Evolutionary conservation across 2,797 vertebrate genomes (phyloP).

Genomic region (Cichlasoma orientale): DNA sequence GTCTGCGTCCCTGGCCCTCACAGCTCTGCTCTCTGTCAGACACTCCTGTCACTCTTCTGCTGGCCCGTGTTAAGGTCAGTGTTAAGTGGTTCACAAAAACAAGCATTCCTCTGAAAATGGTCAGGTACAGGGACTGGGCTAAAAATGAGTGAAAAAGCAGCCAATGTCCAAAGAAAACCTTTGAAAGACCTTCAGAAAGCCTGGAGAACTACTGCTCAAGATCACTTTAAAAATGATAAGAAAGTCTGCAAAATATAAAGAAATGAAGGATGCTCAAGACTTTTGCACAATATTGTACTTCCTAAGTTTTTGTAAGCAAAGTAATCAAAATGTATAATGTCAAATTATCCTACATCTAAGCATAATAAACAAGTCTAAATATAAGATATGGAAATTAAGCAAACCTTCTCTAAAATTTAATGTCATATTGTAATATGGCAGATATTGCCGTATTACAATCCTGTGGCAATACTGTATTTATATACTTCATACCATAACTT

Average conservation of each 20-base stretch:
- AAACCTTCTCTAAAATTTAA: background rate
- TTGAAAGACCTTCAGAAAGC: too few species aligned
- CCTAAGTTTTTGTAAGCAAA: background rate
- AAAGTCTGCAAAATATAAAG: too few species aligned
- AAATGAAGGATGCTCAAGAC: too few species aligned
- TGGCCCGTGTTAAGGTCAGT: background rate
- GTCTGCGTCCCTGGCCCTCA: conserved; percentile 27
- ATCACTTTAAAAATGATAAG: too few species aligned
- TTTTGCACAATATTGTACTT: background rate
- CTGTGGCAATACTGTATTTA: background rate
- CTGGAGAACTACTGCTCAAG: too few species aligned
- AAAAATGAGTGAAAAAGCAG: too few species aligned
- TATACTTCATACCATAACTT: background rate
- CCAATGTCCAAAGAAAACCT: too few species aligned
- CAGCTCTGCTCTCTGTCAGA: conserved; percentile 57
- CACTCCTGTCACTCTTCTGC: conserved; percentile 50
- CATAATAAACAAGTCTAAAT: background rate
- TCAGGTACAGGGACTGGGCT: background rate
- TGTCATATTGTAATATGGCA: too few species aligned
- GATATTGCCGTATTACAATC: background rate
- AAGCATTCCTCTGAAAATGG: too few species aligned
- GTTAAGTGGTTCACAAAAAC: too few species aligned
- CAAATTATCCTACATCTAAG: background rate
- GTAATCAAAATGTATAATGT: background rate
- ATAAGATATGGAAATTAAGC: background rate